Evolutionary conservation across 2,888 invertebrate genomes (phyloP).

Genomic region (Callimorpha dominula): DNA sequence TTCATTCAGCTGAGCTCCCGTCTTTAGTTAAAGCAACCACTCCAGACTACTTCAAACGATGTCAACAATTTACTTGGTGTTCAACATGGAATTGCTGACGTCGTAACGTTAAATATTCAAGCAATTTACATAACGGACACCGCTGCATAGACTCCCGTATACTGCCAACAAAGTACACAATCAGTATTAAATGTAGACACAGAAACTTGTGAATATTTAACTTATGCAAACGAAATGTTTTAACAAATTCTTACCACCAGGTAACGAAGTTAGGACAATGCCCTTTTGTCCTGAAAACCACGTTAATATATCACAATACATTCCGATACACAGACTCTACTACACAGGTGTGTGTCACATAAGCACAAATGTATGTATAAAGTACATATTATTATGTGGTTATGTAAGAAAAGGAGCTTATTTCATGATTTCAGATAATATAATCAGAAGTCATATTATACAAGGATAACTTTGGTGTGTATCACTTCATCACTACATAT

Average conservation of each 20-base stretch:
- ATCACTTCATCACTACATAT: no score
- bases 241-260: constrained; percentile 34
- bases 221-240: constrained; percentile 44
- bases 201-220: constrained; percentile 56
- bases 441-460: no score
- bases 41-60: constrained; percentile 39
- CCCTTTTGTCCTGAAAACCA: constrained; percentile 16
- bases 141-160: constrained; percentile 45
- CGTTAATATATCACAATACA: neutral
- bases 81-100: constrained; percentile 33
- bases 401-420: no score
- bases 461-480: no score
- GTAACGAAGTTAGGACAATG: constrained; percentile 24
- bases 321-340: neutral
- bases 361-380: no score
- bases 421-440: no score
- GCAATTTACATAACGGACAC: constrained; percentile 49
- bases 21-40: constrained; percentile 31
- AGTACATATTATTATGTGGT: no score
- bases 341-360: neutral
- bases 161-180: constrained; percentile 54
- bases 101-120: constrained; percentile 44
- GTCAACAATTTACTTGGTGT: constrained; percentile 42
- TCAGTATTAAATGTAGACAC: constrained; percentile 55
- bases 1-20: constrained; percentile 27